These are phyloP conservation scores for Gymnocheta viridis DNA, from an alignment of 2,888 invertebrate genomes.

Conservation along the genomic window DNA sequence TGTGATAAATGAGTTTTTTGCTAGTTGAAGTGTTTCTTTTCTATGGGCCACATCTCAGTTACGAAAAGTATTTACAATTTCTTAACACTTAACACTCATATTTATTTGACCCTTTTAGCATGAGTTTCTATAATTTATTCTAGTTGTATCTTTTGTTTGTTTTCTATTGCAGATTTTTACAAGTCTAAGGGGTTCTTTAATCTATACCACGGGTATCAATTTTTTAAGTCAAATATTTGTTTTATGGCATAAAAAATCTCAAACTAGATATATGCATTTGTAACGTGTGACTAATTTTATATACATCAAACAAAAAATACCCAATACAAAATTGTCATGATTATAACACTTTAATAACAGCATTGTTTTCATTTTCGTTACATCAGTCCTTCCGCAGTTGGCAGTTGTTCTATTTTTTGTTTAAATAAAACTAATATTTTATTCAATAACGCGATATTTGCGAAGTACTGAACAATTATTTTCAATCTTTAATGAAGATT, in stretches of 20 bases:
- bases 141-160: slow-evolving; percentile 4
- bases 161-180: slow-evolving; percentile 29
- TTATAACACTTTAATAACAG: slow-evolving; percentile 66
- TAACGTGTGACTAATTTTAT: slow-evolving; percentile 70
- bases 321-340: slow-evolving; percentile 23
- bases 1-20: not conserved
- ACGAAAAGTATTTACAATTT: no score
- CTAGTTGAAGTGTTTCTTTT: not conserved
- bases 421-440: not conserved
- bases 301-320: not conserved
- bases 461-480: no score
- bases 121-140: not conserved
- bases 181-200: slow-evolving; percentile 8
- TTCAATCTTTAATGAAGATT: no score
- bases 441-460: no score
- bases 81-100: not conserved
- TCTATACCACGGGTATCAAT: slow-evolving; percentile 45
- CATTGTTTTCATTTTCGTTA: not conserved
- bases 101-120: not conserved
- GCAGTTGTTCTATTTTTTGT: not conserved
- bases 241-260: slow-evolving; percentile 28
- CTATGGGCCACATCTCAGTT: not conserved
- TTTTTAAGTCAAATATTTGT: slow-evolving; percentile 38
- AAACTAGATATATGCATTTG: slow-evolving; percentile 53
- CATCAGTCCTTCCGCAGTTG: not conserved